These are phyloP conservation scores for Anhinga anhinga DNA, from an alignment of 2,113 vertebrate species.

Conservation along the genomic window DNA sequence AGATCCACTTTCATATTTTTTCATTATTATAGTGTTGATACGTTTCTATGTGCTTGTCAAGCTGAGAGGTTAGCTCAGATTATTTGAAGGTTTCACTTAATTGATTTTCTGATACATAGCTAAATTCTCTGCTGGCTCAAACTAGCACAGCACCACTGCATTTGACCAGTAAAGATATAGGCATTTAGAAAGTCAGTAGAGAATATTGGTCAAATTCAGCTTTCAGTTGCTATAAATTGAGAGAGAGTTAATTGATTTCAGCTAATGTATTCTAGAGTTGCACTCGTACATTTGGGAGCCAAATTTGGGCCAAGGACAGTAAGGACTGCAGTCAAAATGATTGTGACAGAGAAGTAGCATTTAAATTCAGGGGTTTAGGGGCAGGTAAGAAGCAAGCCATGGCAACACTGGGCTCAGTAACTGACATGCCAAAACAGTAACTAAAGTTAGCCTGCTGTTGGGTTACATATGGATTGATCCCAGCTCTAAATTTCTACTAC, in stretches of 20 bases:
- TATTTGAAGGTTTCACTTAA: neutral
- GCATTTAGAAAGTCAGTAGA: neutral
- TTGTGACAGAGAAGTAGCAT: neutral
- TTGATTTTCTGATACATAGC: slow-evolving; percentile 2
- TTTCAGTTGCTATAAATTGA: slow-evolving; percentile 9
- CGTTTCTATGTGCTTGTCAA: neutral
- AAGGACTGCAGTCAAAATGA: neutral
- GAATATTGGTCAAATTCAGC: slow-evolving; percentile 11
- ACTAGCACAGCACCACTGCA: neutral
- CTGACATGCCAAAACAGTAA: neutral
- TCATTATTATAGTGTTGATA: neutral
- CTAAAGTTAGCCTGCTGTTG: rapidly evolving
- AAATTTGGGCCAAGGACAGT: slow-evolving; percentile 36
- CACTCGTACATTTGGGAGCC: neutral
- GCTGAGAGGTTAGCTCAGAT: neutral
- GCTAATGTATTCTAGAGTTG: slow-evolving; percentile 3
- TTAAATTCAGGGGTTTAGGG: neutral
- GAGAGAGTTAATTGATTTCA: slow-evolving; percentile 41
- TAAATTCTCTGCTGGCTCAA: neutral
- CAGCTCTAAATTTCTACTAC: neutral
- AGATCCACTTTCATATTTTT: neutral
- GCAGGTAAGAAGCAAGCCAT: neutral
- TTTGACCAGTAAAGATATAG: neutral
- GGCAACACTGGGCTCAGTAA: neutral
- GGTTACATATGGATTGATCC: neutral